phyloP scores from a whole-genome alignment of 2,797 vertebrate species.

The Eremophila alpestris region DNA sequence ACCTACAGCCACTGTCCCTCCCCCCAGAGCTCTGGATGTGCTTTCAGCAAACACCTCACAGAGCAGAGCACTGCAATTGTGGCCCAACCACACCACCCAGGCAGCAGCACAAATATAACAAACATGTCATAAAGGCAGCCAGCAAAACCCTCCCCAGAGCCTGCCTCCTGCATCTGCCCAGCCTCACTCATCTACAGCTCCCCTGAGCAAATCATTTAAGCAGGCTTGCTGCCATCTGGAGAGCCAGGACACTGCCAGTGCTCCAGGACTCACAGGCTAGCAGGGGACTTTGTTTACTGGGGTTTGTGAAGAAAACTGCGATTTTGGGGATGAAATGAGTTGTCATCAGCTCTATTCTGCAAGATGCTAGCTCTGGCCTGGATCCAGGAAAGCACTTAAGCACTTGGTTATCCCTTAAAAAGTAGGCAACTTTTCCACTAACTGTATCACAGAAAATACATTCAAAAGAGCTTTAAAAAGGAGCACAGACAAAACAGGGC shows the following conservation, averaged over 20 bases:
- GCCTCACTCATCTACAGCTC: neutral
- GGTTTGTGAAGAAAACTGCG: constrained; percentile 31
- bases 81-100: neutral
- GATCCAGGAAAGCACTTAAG: constrained; percentile 39
- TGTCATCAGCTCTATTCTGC: constrained; percentile 4
- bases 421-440: neutral
- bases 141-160: constrained; percentile 24
- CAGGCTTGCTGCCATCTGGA: constrained; percentile 4
- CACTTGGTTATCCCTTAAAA: neutral
- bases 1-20: neutral
- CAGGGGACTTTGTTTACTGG: constrained; percentile 2
- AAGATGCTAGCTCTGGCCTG: constrained; percentile 43
- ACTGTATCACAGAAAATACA: neutral
- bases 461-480: neutral
- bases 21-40: rapidly evolving
- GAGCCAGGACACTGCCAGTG: neutral
- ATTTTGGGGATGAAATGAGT: constrained; percentile 30
- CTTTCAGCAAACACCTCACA: neutral
- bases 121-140: neutral
- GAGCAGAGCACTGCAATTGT: neutral
- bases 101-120: neutral
- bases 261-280: neutral
- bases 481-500: neutral
- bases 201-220: neutral
- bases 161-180: constrained; percentile 14